Evolutionary conservation across 2,797 vertebrate species (phyloP).

Genomic region (Labeo calbasu): DNA sequence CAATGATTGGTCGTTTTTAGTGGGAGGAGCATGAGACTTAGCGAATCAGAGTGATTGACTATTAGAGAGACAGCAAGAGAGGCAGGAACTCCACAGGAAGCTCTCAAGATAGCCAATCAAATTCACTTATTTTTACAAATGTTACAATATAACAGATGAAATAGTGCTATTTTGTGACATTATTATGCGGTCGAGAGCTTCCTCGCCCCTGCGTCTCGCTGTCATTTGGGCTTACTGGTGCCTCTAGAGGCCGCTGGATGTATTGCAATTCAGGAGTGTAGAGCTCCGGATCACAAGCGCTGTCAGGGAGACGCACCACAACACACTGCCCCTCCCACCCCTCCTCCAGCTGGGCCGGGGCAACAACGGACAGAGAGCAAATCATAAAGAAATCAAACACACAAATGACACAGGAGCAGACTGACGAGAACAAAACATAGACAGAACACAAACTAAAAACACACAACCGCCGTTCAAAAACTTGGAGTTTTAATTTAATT

Average conservation of each 20-base stretch:
- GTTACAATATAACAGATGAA: background rate
- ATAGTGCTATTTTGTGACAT: background rate
- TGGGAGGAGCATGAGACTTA: conserved; percentile 71
- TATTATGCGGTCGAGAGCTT: background rate
- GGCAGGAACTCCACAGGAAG: conserved; percentile 62
- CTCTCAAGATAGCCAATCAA: conserved; percentile 45
- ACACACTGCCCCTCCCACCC: conserved; percentile 68
- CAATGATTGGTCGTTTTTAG: conserved; percentile 70
- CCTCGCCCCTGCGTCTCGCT: conserved; percentile 54
- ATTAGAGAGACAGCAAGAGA: conserved; percentile 56
- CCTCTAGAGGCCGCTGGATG: conserved; percentile 76
- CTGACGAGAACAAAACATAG: background rate
- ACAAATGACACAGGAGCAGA: conserved; percentile 13
- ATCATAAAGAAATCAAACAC: conserved; percentile 48
- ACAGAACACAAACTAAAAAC: conserved; percentile 14
- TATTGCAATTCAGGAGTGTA: conserved; percentile 77
- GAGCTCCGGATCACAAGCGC: conserved; percentile 72
- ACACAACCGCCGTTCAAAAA: background rate
- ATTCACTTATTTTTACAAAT: conserved; percentile 10
- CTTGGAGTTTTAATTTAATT: background rate
- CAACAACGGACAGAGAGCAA: conserved; percentile 59
- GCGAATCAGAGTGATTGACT: conserved; percentile 68
- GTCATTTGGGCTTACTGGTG: conserved; percentile 76
- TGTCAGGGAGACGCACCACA: conserved; percentile 75
- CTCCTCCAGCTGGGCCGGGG: conserved; percentile 61